A percentile compares a stretch with the other conserved stretches of the same genome.
Evolutionary conservation across 2,113 vertebrate species (phyloP).

Genomic region (Ellobius talpinus): DNA sequence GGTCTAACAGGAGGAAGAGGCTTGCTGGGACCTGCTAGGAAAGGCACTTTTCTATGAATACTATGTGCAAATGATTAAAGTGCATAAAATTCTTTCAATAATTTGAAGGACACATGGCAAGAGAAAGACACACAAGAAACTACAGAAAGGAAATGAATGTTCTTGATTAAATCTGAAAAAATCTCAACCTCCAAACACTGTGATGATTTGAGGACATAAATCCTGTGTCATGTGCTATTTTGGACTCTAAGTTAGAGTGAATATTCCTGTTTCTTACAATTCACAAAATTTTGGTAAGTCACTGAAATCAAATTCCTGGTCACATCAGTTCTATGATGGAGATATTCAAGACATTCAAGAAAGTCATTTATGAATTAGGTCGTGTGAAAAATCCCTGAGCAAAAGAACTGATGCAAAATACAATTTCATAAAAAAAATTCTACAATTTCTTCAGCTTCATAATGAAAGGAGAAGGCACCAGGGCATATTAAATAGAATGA

Average conservation of each 20-base stretch:
- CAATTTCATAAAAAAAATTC: background rate
- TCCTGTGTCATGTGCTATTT: background rate
- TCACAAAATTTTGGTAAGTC: background rate
- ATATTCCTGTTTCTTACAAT: constrained; percentile 18
- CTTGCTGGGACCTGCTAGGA: background rate
- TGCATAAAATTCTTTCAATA: background rate
- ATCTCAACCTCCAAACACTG: background rate
- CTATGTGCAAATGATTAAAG: background rate
- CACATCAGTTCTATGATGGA: background rate
- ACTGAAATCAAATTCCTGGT: background rate
- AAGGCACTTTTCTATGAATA: background rate
- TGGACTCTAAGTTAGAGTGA: background rate
- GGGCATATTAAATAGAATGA: background rate
- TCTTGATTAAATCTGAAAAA: background rate
- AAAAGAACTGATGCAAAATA: background rate
- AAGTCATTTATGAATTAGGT: background rate
- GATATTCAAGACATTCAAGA: background rate
- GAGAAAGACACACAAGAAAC: background rate
- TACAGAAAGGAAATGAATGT: background rate
- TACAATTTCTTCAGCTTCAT: constrained; percentile 8
- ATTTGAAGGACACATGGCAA: background rate
- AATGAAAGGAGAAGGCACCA: background rate
- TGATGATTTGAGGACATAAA: background rate
- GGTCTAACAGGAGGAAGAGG: background rate
- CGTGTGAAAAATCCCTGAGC: background rate